These are phyloP conservation scores for Mesaphorura yosii DNA, from an alignment of 1,140 invertebrate species.

Conservation along the genomic window DNA sequence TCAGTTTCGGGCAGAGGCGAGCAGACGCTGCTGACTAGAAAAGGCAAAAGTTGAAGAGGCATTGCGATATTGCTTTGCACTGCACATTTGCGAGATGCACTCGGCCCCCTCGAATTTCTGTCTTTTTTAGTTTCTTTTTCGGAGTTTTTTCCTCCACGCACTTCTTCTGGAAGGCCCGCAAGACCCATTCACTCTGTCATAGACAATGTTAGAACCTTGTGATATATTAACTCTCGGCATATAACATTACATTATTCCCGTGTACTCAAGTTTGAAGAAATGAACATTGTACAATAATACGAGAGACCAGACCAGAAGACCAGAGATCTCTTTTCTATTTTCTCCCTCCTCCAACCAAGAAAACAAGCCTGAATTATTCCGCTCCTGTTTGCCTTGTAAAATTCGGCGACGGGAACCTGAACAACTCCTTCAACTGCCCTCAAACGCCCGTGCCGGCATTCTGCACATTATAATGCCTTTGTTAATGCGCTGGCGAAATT, in stretches of 20 bases:
- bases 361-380: no score
- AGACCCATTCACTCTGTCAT: conserved; percentile 36
- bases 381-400: no score
- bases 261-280: not conserved
- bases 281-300: not conserved
- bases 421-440: no score
- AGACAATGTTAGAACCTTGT: conserved; percentile 34
- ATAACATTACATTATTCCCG: not conserved
- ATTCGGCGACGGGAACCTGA: no score
- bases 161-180: conserved; percentile 19
- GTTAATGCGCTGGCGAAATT: no score
- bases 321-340: no score
- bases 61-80: not conserved
- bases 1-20: not conserved
- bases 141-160: not conserved
- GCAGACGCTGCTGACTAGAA: not conserved
- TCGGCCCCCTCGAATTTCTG: conserved; percentile 28
- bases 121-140: conserved; percentile 16
- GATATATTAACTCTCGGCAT: conserved; percentile 36
- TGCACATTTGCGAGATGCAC: not conserved
- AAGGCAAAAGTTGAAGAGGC: conserved; percentile 4
- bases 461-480: no score
- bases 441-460: no score
- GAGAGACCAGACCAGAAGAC: not conserved
- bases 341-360: no score